phyloP scores from a whole-genome alignment of 2,797 vertebrate species.

The Gallinago solitaria region DNA sequence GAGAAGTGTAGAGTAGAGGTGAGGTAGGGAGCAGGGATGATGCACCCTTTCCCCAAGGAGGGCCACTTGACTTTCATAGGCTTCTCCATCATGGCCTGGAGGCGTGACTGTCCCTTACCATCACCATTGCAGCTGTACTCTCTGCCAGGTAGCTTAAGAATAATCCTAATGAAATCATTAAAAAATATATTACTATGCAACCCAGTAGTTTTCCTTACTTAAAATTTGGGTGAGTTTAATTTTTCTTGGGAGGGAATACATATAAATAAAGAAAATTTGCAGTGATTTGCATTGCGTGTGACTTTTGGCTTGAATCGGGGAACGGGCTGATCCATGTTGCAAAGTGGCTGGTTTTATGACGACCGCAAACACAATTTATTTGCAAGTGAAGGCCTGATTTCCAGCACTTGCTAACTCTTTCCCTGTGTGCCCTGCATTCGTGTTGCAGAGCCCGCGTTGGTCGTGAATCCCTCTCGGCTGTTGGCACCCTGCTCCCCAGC shows the following conservation, averaged over 20 bases:
- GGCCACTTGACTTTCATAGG: not conserved
- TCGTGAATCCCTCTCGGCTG: accelerated
- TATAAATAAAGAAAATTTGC: not conserved
- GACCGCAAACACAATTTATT: accelerated
- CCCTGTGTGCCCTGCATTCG: not conserved
- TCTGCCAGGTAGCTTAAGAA: not conserved
- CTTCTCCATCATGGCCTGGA: not conserved
- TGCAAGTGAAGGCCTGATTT: not conserved
- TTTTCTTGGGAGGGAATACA: not conserved
- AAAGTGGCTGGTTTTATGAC: not conserved
- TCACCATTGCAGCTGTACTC: not conserved
- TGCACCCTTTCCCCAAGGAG: no score
- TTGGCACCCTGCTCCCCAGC: not conserved
- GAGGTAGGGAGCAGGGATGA: not conserved
- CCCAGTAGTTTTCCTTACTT: not conserved
- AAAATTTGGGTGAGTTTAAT: not conserved
- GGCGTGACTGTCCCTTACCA: not conserved
- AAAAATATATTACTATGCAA: not conserved
- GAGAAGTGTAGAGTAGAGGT: not conserved
- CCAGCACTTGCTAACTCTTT: not conserved
- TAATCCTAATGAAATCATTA: not conserved
- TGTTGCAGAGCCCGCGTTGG: accelerated
- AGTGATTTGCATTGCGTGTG: not conserved
- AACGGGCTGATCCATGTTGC: not conserved
- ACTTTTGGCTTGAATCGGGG: not conserved